A percentile compares a stretch with the other conserved stretches of the same genome.
These are phyloP conservation scores for Eupithecia exiguata DNA, from an alignment of 2,888 invertebrate species.

Conservation along the genomic window DNA sequence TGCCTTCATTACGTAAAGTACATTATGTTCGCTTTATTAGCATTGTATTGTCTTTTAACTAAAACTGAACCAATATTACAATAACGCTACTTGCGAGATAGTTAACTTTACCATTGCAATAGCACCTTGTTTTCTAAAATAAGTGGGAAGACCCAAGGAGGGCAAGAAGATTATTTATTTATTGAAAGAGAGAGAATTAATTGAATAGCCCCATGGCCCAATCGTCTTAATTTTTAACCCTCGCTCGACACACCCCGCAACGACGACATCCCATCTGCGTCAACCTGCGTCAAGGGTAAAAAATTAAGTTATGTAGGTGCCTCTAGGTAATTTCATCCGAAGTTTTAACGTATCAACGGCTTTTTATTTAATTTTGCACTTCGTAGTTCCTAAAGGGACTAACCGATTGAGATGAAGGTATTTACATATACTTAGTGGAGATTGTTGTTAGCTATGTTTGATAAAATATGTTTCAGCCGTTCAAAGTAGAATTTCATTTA, in stretches of 20 bases:
- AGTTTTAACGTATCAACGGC: not conserved
- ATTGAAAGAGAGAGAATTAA: too few relatives aligned
- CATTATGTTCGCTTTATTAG: slow-evolving; percentile 42
- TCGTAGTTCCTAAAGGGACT: not conserved
- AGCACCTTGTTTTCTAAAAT: not conserved
- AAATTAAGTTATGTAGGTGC: too few relatives aligned
- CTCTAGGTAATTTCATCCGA: too few relatives aligned
- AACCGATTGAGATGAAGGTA: not conserved
- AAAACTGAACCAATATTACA: slow-evolving; percentile 6
- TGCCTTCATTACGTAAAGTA: slow-evolving; percentile 43
- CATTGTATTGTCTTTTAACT: slow-evolving; percentile 37
- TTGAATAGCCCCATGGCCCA: not conserved
- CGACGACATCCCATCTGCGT: not conserved
- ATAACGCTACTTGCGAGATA: not conserved
- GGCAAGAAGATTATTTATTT: too few relatives aligned
- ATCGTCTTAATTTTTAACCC: not conserved
- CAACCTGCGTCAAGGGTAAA: too few relatives aligned
- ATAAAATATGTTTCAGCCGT: not conserved
- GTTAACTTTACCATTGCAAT: not conserved
- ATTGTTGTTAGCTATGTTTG: not conserved
- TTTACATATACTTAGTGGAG: not conserved
- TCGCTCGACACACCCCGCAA: not conserved
- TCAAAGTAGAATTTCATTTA: not conserved
- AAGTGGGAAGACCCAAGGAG: not conserved
- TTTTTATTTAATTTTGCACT: not conserved